A percentile compares a stretch with the other conserved stretches of the same genome.
These are phyloP conservation scores for Heterodera filipjevi DNA, from an alignment of 2,888 invertebrate species.

Conservation along the genomic window DNA sequence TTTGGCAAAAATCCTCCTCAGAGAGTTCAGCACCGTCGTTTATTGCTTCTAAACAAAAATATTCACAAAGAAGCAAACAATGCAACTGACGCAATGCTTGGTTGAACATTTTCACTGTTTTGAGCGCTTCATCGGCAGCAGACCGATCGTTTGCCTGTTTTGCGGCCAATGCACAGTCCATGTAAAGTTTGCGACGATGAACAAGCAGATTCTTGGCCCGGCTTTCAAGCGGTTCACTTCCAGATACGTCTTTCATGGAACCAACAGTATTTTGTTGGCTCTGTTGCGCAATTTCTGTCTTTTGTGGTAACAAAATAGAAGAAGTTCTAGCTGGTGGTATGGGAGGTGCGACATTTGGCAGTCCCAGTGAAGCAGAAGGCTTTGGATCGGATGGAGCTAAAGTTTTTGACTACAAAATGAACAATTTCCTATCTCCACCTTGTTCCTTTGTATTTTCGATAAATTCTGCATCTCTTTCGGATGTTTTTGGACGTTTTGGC, in stretches of 20 bases:
- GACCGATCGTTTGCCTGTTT: slow-evolving; percentile 21
- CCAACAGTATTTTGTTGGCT: background rate
- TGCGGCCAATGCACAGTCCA: slow-evolving; percentile 28
- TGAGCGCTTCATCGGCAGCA: slow-evolving; percentile 13
- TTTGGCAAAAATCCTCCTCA: slow-evolving; percentile 51
- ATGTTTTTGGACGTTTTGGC: background rate
- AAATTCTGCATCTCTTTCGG: background rate
- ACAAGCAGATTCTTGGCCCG: slow-evolving; percentile 24
- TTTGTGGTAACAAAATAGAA: background rate
- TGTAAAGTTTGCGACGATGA: slow-evolving; percentile 29
- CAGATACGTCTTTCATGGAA: background rate
- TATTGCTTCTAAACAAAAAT: slow-evolving; percentile 28
- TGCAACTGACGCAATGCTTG: slow-evolving; percentile 16
- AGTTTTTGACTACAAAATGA: background rate
- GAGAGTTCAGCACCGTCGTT: slow-evolving; percentile 47
- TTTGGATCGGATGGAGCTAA: background rate
- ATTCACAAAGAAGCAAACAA: background rate
- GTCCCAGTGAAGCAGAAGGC: background rate
- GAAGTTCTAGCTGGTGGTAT: background rate
- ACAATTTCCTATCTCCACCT: background rate
- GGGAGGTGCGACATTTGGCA: background rate
- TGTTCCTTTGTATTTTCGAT: background rate
- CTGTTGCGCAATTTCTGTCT: background rate
- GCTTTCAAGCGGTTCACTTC: slow-evolving; percentile 11
- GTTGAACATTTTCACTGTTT: slow-evolving; percentile 32